Base-by-base conservation (phyloP, 2,888 invertebrate genomes). In the Autographa gamma region DNA sequence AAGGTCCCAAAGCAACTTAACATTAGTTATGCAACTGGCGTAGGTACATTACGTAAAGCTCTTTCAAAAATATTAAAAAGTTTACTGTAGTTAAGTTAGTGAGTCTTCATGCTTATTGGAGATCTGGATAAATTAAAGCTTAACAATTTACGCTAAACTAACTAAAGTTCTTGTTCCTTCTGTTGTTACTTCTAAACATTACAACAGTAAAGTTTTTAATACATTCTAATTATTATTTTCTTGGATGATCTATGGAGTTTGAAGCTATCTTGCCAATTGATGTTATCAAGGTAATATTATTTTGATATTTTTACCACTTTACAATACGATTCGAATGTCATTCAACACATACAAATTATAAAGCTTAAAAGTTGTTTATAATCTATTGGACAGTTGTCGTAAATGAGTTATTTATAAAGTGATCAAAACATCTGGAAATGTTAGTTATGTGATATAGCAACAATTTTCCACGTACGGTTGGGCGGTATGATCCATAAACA, bases 11-110 rank as follows among this genome's bases (percentile, higher is more conserved):
- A 14, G 52, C 31, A 34, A 76, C 38, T 68, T 41, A 73, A 70
- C 34, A 25, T 75, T 52, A 77, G 71, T 71, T 77, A 77, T 77
- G 77, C 77, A 79, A 76, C 77, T 68, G 76, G 77, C 19, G 65
- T 68, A 79, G 6, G 63, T n/a, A 48, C 16, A 48, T 56, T 43
- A 60, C 69, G 68, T 69, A 64, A 58, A 72, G 69, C 63, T 52
- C 13, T 62, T 59, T 58, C 43, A 65, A 19, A 63, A 34, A n/a
- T 61, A 64, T 79, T 70, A 75, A 66, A 61, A 70, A 76, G 61
- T 66, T 76, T 66, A 71, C 11, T 19, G 60, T 58, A 19, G 18
- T 19, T n/a, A 19, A 8, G 8, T 18, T 18, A 5, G 0, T 52
- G 4, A 52, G 48, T 52, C 18, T 6, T 16, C 52, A 18, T 52